Conservation (phyloP, 2,888 invertebrate species). For the Fabriciana adippe region DNA sequence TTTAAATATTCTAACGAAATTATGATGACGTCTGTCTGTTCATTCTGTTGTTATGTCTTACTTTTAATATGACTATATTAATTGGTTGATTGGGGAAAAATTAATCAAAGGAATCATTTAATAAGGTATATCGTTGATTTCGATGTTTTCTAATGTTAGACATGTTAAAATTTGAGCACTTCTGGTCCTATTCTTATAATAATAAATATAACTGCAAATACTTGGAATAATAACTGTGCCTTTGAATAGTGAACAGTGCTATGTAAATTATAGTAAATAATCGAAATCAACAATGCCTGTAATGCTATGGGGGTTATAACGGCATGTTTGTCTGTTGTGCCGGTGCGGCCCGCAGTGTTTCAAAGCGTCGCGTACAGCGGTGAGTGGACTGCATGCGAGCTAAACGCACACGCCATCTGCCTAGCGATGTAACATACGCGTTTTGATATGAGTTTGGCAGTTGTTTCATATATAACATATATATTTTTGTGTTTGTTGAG, state of each 20-base stretch:
- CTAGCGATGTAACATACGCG: constrained; percentile 9
- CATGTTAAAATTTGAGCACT: not conserved
- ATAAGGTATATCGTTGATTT: not conserved
- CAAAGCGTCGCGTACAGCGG: constrained; percentile 98
- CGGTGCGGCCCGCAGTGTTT: constrained; percentile 89
- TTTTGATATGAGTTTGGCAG: constrained; percentile 7
- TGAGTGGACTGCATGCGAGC: constrained; percentile 83
- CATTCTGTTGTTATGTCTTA: not conserved
- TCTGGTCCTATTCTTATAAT: too few relatives aligned
- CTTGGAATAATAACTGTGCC: too few relatives aligned
- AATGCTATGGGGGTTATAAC: constrained; percentile 53
- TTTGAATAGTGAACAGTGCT: too few relatives aligned
- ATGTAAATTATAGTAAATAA: too few relatives aligned
- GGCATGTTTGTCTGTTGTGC: constrained; percentile 81
- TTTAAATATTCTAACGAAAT: not conserved
- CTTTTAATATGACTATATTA: not conserved
- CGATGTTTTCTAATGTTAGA: not conserved
- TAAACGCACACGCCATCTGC: constrained; percentile 20
- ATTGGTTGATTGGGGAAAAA: not conserved
- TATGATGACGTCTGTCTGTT: constrained; percentile 6
- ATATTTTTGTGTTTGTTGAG: too few relatives aligned
- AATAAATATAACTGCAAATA: too few relatives aligned
- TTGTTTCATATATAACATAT: too few relatives aligned
- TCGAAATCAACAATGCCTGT: too few relatives aligned
- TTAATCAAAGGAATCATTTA: not conserved